A percentile compares a stretch with the other conserved stretches of the same genome.
phyloP scores from a whole-genome alignment of 2,797 vertebrate species.

The Phyllotis vaccarum region DNA sequence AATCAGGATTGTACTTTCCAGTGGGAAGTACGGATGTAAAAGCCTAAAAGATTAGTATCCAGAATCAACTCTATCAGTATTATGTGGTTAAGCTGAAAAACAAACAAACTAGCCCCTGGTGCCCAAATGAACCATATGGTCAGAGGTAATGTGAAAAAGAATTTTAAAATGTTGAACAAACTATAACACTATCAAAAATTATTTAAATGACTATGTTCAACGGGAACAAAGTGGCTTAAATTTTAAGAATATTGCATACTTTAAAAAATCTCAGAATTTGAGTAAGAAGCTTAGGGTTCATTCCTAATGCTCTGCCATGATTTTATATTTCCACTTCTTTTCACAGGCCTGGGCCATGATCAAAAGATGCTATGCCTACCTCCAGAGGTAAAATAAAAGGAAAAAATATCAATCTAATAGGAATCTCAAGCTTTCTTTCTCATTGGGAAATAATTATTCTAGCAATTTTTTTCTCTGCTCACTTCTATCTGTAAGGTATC shows the following conservation, averaged over 20 bases:
- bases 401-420: neutral
- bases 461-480: constrained; percentile 23
- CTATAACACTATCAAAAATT: neutral
- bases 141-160: neutral
- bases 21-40: neutral
- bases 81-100: neutral
- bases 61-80: neutral
- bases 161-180: constrained; percentile 37
- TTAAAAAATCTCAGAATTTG: neutral
- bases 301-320: neutral
- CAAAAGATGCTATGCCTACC: neutral
- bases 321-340: neutral
- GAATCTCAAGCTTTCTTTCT: neutral
- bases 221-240: neutral
- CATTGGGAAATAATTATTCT: neutral
- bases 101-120: neutral
- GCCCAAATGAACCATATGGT: neutral
- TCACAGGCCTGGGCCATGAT: neutral
- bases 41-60: neutral
- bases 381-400: neutral
- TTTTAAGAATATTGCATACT: neutral
- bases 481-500: neutral
- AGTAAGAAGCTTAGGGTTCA: neutral
- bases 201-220: neutral
- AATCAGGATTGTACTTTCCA: neutral